A percentile compares a stretch with the other conserved stretches of the same genome.
These are phyloP conservation scores for Proisotoma minuta DNA, from an alignment of 2,888 invertebrate genomes.

Conservation along the genomic window DNA sequence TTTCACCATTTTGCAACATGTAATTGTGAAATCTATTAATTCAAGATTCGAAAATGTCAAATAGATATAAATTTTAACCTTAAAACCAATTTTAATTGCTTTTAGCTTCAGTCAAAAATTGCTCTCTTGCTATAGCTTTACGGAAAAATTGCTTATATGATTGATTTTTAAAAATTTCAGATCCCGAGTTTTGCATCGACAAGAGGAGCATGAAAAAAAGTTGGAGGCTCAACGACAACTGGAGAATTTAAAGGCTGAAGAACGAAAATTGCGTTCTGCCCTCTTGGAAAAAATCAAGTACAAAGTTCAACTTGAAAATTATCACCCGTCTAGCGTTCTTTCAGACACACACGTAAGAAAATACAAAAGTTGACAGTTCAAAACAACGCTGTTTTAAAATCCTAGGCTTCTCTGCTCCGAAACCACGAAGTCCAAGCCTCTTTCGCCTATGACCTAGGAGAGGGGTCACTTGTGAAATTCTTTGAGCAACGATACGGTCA, in stretches of 20 bases:
- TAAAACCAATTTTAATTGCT: too few species aligned
- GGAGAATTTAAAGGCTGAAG: constrained; percentile 17
- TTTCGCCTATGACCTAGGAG: not conserved
- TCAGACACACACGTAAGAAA: constrained; percentile 40
- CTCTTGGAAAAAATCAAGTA: constrained; percentile 38
- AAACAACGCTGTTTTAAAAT: too few species aligned
- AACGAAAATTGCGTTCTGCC: constrained; percentile 12
- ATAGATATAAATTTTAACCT: constrained; percentile 12
- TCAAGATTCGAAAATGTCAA: too few species aligned
- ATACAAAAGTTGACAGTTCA: not conserved
- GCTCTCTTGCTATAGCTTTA: too few species aligned
- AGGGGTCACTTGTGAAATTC: constrained; percentile 26
- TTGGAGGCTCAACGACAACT: constrained; percentile 11
- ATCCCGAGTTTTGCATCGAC: constrained; percentile 31
- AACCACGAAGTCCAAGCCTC: constrained; percentile 22
- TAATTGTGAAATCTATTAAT: too few species aligned
- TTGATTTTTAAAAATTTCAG: too few species aligned
- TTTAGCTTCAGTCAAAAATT: too few species aligned
- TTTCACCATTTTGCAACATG: too few species aligned
- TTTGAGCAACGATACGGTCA: constrained; percentile 37
- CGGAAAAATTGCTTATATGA: too few species aligned
- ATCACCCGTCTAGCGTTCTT: constrained; percentile 34
- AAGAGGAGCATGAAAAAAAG: constrained; percentile 15
- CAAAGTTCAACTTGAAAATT: constrained; percentile 36
- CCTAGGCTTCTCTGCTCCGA: constrained; percentile 36